A percentile compares a stretch with the other conserved stretches of the same genome.
phyloP scores from a whole-genome alignment of 2,888 invertebrate species.

The Acleris cristana region DNA sequence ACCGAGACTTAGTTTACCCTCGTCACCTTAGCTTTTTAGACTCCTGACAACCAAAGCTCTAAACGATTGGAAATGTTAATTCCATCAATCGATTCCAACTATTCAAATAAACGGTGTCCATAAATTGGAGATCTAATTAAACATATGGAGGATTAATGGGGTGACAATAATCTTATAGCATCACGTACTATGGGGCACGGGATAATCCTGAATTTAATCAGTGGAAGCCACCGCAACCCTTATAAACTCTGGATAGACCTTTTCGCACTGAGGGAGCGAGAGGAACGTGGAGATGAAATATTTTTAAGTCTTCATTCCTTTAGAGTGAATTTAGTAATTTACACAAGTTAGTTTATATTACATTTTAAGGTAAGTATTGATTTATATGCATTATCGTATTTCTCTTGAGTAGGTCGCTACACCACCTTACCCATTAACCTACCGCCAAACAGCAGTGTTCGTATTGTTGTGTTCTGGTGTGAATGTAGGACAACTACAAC shows the following conservation, averaged over 20 bases:
- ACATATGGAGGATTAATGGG: conserved; percentile 74
- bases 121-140: conserved; percentile 67
- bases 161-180: conserved; percentile 79
- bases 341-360: no score
- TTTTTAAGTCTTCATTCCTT: neutral
- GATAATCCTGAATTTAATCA: conserved; percentile 80
- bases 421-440: no score
- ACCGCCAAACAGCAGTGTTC: no score
- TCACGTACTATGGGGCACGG: conserved; percentile 60
- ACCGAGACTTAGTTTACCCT: neutral
- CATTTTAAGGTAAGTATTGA: no score
- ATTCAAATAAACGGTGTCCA: conserved; percentile 12
- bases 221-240: conserved; percentile 61
- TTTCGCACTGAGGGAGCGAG: conserved; percentile 8
- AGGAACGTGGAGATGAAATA: conserved; percentile 6
- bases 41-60: neutral
- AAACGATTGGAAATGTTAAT: conserved; percentile 1
- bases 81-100: conserved; percentile 3
- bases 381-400: no score
- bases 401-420: no score
- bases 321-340: neutral
- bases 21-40: neutral
- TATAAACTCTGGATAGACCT: conserved; percentile 46
- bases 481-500: no score
- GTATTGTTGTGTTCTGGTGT: no score